Evolutionary conservation across 2,888 invertebrate genomes (phyloP).

Genomic region (Amorpha juglandis): DNA sequence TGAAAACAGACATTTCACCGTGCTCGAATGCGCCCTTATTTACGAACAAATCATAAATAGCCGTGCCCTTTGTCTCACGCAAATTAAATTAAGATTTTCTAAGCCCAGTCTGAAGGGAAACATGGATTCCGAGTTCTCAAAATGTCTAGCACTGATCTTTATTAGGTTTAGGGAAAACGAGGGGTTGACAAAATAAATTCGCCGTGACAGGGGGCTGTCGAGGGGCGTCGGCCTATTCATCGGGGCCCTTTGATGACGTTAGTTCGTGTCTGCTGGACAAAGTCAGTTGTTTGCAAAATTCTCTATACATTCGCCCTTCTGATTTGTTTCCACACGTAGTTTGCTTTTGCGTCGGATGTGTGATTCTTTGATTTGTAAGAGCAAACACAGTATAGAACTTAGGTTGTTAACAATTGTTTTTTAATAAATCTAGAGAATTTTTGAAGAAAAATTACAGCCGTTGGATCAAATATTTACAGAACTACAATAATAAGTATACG

Average conservation of each 20-base stretch:
- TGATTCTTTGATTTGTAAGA: not conserved
- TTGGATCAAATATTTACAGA: no score
- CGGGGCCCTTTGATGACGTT: slow-evolving; percentile 65
- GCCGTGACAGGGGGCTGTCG: slow-evolving; percentile 48
- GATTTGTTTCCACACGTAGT: slow-evolving; percentile 22
- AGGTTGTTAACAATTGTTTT: not conserved
- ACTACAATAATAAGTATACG: no score
- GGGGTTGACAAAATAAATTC: slow-evolving; percentile 40
- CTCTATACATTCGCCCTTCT: slow-evolving; percentile 50
- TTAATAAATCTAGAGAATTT: no score
- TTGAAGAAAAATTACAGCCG: no score
- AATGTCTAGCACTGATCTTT: slow-evolving; percentile 46
- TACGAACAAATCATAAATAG: slow-evolving; percentile 41
- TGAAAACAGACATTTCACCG: not conserved
- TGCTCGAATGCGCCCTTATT: slow-evolving; percentile 21
- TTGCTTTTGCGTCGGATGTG: slow-evolving; percentile 20
- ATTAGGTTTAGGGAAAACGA: slow-evolving; percentile 45
- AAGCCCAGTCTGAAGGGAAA: slow-evolving; percentile 27
- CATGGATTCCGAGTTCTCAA: slow-evolving; percentile 36
- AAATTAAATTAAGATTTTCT: slow-evolving; percentile 44
- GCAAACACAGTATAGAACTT: not conserved
- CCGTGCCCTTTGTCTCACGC: slow-evolving; percentile 41
- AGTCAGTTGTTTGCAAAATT: slow-evolving; percentile 62
- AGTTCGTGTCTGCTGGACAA: slow-evolving; percentile 69
- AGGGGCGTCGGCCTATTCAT: slow-evolving; percentile 55